These are phyloP conservation scores for Trematocara unimaculatum DNA, from an alignment of 2,113 vertebrate species.

Conservation along the genomic window DNA sequence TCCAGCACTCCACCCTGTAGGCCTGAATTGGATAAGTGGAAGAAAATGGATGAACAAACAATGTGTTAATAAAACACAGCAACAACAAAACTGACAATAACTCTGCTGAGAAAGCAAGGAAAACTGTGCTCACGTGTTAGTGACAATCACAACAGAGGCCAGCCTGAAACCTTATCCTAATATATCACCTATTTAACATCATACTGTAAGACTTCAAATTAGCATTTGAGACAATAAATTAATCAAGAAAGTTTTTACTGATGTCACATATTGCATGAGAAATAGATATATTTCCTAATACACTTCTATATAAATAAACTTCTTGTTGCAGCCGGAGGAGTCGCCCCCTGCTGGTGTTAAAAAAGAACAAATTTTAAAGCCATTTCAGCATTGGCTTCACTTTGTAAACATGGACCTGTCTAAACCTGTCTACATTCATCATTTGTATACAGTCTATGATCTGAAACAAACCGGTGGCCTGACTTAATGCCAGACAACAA, in stretches of 20 bases:
- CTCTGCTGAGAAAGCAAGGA: not conserved
- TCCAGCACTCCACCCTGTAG: not conserved
- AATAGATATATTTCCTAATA: not conserved
- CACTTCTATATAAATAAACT: not conserved
- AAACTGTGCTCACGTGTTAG: not conserved
- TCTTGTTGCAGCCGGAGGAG: fast-evolving
- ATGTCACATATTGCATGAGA: not conserved
- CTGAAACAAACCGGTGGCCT: not conserved
- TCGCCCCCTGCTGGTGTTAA: not conserved
- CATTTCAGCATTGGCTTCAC: not conserved
- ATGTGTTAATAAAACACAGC: not conserved
- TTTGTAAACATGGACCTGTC: not conserved
- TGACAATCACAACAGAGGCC: not conserved
- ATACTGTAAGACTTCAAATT: not conserved
- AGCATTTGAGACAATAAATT: not conserved
- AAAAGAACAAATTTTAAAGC: not conserved
- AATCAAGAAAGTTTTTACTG: not conserved
- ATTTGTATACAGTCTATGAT: not conserved
- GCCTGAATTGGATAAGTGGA: not conserved
- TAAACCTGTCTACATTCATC: not conserved
- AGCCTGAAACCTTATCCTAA: not conserved
- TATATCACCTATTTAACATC: not conserved
- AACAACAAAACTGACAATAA: not conserved
- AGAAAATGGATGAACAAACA: not conserved
- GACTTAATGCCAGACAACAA: not conserved